Evolutionary conservation across 2,888 invertebrate species (phyloP).

Genomic region (Zaprionus lineosus): DNA sequence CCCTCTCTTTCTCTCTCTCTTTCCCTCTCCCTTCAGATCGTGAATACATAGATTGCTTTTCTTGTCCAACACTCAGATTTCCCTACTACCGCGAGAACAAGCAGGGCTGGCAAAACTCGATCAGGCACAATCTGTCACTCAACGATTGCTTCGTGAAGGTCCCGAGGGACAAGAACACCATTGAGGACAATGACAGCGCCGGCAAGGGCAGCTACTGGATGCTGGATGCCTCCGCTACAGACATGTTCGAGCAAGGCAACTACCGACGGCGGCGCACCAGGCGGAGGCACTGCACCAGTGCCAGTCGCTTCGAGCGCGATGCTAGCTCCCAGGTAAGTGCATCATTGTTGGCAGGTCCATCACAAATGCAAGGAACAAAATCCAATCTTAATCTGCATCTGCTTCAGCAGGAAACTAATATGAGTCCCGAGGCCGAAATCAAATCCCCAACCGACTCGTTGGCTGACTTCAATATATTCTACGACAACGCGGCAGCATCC

Average conservation of each 20-base stretch:
- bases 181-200: constrained; percentile 80
- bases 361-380: background rate
- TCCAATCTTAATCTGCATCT: background rate
- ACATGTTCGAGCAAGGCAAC: constrained; percentile 95
- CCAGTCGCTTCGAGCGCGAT: constrained; percentile 63
- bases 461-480: constrained; percentile 64
- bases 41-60: constrained; percentile 4
- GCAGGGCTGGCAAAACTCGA: constrained; percentile 92
- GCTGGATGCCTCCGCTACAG: constrained; percentile 89
- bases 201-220: constrained; percentile 93
- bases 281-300: constrained; percentile 81
- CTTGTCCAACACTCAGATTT: no score
- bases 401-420: constrained; percentile 45
- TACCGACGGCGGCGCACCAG: constrained; percentile 89
- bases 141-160: constrained; percentile 93
- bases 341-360: background rate
- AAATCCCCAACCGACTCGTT: constrained; percentile 46
- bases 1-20: no score
- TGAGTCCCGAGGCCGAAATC: constrained; percentile 50
- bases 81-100: constrained; percentile 92
- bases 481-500: constrained; percentile 44
- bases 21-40: no score
- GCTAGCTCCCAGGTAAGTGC: constrained; percentile 52
- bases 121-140: constrained; percentile 90
- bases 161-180: constrained; percentile 82